Conservation (phyloP, 2,888 invertebrate genomes). For the Dryomyza anilis region DNA sequence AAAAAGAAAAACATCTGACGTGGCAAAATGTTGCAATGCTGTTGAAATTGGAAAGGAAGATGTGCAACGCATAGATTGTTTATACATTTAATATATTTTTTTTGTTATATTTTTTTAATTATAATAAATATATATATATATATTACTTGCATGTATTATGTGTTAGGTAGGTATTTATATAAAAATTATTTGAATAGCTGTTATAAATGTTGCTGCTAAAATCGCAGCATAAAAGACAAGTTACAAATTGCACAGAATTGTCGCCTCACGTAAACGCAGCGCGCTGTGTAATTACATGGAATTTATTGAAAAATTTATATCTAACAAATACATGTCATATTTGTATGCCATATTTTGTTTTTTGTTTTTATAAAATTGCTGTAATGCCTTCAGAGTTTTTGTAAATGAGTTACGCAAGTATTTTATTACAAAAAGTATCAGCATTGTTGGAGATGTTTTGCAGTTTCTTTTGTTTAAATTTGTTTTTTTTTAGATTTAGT, state of each 20-base stretch:
- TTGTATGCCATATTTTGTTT: too few relatives aligned
- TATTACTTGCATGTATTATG: background rate
- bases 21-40: background rate
- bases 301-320: background rate
- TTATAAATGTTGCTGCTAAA: background rate
- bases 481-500: slow-evolving; percentile 7
- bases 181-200: background rate
- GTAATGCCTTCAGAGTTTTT: too few relatives aligned
- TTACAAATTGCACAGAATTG: too few relatives aligned
- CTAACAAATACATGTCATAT: too few relatives aligned
- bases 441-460: too few relatives aligned
- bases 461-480: too few relatives aligned
- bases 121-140: too few relatives aligned
- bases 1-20: too few relatives aligned
- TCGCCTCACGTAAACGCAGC: background rate
- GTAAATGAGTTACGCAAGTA: too few relatives aligned
- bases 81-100: background rate
- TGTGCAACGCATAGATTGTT: background rate
- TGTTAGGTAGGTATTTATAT: background rate
- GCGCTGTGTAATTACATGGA: background rate
- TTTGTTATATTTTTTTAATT: too few relatives aligned
- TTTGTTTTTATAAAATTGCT: too few relatives aligned
- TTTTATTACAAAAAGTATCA: slow-evolving; percentile 7
- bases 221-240: too few relatives aligned
- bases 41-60: background rate